phyloP scores from a whole-genome alignment of 2,888 invertebrate species.

The Panopea generosa region DNA sequence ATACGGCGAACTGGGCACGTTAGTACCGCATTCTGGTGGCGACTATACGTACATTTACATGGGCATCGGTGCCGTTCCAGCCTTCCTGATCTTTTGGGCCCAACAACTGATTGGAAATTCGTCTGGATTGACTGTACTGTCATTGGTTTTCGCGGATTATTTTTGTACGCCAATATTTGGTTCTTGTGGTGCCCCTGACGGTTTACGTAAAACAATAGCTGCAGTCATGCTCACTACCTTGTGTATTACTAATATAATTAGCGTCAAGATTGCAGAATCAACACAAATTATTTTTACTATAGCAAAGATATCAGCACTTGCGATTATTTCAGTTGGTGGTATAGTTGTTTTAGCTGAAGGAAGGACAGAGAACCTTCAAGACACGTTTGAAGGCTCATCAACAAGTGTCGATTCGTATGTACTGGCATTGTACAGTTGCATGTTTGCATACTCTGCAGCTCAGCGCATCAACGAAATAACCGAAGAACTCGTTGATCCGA shows the following conservation, averaged over 20 bases:
- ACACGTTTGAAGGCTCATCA: conserved; percentile 31
- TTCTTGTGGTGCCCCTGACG: conserved; percentile 21
- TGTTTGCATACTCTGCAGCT: conserved; percentile 46
- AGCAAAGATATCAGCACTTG: conserved; percentile 95
- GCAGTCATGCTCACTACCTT: conserved; percentile 23
- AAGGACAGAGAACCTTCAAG: conserved; percentile 83
- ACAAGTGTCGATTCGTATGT: conserved; percentile 19
- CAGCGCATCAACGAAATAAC: conserved; percentile 36
- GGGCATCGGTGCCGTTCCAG: conserved; percentile 29
- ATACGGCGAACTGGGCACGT: conserved; percentile 48
- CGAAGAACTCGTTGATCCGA: conserved; percentile 46
- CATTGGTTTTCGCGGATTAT: conserved; percentile 51
- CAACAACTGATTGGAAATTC: conserved; percentile 30
- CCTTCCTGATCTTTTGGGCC: conserved; percentile 34
- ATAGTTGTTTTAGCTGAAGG: conserved; percentile 94
- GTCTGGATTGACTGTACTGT: conserved; percentile 30
- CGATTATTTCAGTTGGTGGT: conserved; percentile 95
- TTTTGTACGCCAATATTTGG: conserved; percentile 30
- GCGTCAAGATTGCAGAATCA: conserved; percentile 96
- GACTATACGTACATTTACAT: conserved; percentile 45
- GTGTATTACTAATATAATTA: conserved; percentile 84
- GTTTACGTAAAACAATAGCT: conserved; percentile 34
- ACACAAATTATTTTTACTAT: conserved; percentile 97
- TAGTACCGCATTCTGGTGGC: conserved; percentile 46
- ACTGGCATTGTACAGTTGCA: conserved; percentile 42